Conservation (phyloP, 2,888 invertebrate genomes). For the Melolontha melolontha region DNA sequence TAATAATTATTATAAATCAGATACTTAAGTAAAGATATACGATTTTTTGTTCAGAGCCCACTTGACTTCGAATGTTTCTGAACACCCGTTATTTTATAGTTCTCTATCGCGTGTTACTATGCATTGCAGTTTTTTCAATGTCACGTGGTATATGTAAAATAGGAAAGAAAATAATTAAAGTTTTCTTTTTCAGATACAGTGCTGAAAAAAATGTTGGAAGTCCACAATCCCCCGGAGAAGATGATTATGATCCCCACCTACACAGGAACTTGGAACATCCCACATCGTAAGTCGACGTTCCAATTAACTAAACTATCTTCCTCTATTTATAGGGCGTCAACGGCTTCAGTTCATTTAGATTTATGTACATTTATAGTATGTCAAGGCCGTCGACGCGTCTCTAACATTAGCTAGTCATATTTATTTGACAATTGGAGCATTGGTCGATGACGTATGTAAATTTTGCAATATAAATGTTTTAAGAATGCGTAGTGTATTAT, state of each 20-base stretch:
- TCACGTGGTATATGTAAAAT: too few relatives aligned
- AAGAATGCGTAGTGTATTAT: too few relatives aligned
- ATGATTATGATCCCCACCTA: constrained; percentile 76
- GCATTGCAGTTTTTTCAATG: too few relatives aligned
- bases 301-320: constrained; percentile 30
- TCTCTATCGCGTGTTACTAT: too few relatives aligned
- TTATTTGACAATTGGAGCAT: background rate
- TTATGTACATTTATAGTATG: background rate
- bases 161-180: too few relatives aligned
- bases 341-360: constrained; percentile 25
- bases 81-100: too few relatives aligned
- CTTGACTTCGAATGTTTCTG: too few relatives aligned
- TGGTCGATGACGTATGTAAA: background rate
- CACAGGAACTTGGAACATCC: constrained; percentile 76
- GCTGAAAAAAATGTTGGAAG: constrained; percentile 47
- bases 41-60: too few relatives aligned
- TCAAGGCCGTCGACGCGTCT: constrained; percentile 2
- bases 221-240: constrained; percentile 49
- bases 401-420: background rate
- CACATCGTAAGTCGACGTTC: constrained; percentile 73
- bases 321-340: constrained; percentile 19
- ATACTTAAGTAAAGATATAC: too few relatives aligned
- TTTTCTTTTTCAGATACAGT: constrained; percentile 45
- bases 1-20: too few relatives aligned
- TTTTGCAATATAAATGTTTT: background rate